These are phyloP conservation scores for Onychorhynchus coronatus DNA, from an alignment of 2,113 vertebrate genomes.

Conservation along the genomic window DNA sequence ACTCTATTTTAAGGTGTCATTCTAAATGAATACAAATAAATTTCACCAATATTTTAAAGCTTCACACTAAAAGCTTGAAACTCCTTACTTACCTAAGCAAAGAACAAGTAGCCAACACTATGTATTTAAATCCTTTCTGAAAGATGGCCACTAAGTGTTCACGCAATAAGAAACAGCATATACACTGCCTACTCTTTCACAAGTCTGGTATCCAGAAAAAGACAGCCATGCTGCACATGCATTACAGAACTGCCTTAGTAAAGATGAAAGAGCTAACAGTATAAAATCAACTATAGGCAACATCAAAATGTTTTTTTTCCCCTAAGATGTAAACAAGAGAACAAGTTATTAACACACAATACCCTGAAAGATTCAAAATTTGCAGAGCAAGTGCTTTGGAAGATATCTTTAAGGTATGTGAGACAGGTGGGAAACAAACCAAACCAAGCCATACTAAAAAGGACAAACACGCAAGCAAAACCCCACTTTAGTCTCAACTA, in stretches of 20 bases:
- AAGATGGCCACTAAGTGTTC: not conserved
- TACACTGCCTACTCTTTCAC: not conserved
- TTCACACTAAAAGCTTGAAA: not conserved
- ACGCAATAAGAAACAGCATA: not conserved
- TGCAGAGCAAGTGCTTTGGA: not conserved
- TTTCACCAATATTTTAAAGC: not conserved
- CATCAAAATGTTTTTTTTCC: not conserved
- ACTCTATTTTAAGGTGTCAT: not conserved
- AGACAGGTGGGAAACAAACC: accelerated
- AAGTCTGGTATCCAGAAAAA: not conserved
- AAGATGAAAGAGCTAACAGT: not conserved
- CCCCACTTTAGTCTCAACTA: not conserved
- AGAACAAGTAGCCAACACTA: not conserved
- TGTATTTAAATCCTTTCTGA: not conserved
- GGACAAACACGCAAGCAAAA: not conserved
- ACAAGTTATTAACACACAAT: not conserved
- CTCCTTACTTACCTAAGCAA: not conserved
- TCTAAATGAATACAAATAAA: not conserved
- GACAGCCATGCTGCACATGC: not conserved
- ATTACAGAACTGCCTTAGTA: not conserved
- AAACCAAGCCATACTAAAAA: not conserved
- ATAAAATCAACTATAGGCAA: not conserved
- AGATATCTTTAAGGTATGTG: not conserved
- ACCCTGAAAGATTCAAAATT: not conserved
- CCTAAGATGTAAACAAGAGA: not conserved